Percentiles rank a stretch among this genome's conserved stretches.
phyloP scores from a whole-genome alignment of 2,797 vertebrate species.

The Orestias chungarensis region DNA sequence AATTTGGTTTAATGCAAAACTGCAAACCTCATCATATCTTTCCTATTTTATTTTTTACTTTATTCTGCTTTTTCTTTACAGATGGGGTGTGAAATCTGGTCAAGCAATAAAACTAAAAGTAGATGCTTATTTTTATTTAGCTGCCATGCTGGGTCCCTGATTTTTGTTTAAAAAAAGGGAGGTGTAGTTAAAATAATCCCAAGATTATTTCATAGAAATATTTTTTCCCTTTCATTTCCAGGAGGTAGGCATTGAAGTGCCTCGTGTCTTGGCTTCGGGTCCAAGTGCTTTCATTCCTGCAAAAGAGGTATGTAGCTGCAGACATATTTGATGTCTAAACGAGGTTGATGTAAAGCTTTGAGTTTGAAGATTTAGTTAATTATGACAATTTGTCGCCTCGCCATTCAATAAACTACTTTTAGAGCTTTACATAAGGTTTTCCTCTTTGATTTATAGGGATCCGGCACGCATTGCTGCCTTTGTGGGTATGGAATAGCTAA shows the following conservation, averaged over 20 bases:
- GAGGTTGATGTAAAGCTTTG: not conserved
- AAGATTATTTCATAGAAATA: not conserved
- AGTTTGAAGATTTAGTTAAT: not conserved
- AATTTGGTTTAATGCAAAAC: not conserved
- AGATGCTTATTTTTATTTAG: not conserved
- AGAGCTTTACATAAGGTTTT: not conserved
- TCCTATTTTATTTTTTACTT: not conserved
- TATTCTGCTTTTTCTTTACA: not conserved
- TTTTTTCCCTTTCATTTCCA: slow-evolving; percentile 38
- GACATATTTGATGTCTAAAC: not conserved
- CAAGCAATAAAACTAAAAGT: not conserved
- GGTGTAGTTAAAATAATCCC: not conserved
- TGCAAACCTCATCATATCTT: too few species aligned
- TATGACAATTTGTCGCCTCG: not conserved
- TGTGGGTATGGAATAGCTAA: not conserved
- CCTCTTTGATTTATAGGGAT: not conserved
- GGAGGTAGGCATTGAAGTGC: slow-evolving; percentile 76
- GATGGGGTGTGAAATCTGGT: not conserved
- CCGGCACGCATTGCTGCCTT: not conserved
- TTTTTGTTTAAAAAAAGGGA: not conserved
- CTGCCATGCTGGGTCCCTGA: not conserved
- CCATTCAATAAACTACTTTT: not conserved
- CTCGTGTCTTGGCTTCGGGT: slow-evolving; percentile 72
- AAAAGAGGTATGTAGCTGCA: slow-evolving; percentile 63
- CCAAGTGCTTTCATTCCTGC: slow-evolving; percentile 86